A percentile compares a stretch with the other conserved stretches of the same genome.
phyloP scores from a whole-genome alignment of 1,140 invertebrate species.

The Phenacoccus solenopsis region DNA sequence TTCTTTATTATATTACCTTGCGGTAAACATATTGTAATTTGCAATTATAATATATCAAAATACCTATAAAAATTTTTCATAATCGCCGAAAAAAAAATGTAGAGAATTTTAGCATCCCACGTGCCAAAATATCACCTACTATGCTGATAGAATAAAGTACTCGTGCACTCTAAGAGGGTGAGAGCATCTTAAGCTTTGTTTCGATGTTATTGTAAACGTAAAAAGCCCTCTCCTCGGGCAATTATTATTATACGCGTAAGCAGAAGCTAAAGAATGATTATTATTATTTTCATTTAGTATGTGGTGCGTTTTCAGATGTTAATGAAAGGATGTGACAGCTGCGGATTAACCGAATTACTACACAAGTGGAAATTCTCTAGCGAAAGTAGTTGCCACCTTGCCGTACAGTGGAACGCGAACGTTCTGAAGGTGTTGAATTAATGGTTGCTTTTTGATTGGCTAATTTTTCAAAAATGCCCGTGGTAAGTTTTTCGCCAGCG shows the following conservation, averaged over 20 bases:
- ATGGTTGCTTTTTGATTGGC: not conserved
- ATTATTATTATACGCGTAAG: not conserved
- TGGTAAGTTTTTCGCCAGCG: not conserved
- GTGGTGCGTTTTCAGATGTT: not conserved
- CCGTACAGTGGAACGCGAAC: not conserved
- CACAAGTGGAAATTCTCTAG: not conserved
- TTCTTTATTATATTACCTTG: too few relatives aligned
- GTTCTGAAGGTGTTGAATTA: not conserved
- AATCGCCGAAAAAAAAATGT: too few relatives aligned
- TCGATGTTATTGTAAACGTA: not conserved
- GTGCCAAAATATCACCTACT: too few relatives aligned
- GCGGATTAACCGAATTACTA: not conserved
- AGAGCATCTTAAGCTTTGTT: not conserved
- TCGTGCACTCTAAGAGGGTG: too few relatives aligned
- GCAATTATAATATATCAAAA: too few relatives aligned
- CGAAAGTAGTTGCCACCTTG: not conserved
- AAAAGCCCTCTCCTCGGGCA: not conserved
- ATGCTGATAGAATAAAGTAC: too few relatives aligned
- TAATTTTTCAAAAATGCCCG: slow-evolving; percentile 7
- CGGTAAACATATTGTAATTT: too few relatives aligned
- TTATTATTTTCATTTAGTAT: not conserved
- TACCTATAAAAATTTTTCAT: too few relatives aligned
- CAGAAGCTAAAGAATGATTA: not conserved
- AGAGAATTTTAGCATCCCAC: too few relatives aligned
- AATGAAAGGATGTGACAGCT: not conserved